Base-by-base conservation (phyloP, 1,140 invertebrate genomes). In the Brachionus rubens region DNA sequence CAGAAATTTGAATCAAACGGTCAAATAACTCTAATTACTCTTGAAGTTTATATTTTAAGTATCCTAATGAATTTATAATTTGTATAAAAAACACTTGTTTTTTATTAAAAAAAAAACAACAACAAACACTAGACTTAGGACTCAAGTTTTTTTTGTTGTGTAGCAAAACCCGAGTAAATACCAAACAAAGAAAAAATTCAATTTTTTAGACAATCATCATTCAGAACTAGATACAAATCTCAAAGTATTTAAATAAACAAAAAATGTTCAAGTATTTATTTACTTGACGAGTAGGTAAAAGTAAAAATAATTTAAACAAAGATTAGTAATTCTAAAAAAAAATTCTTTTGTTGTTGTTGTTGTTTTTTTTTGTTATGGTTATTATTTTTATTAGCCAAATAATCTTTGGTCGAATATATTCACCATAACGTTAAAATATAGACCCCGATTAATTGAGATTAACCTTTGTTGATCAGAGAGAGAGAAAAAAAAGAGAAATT, bases 231-330 rank as follows among this genome's bases (percentile, higher is more conserved):
- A 28, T 36, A 14, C 33, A 59, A 28, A 33, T 59, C 28, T 36
- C 54, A 33, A 40, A 59, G 16, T 59, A 40, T 16, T 16, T 33
- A 16, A 36, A 59, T 19, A 59, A 59, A 59, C 54, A 59, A 59
- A 59, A 59, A 59, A 59, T 59, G 54, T 59, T 59, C 36, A 59
- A 59, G 54, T 59, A 59, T 59, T 59, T 59, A 59, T 59, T 59
- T 59, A 59, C 36, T 59, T 59, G 54, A 59, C 28, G n/a, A 59
- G 36, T 36, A 36, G 30, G 16, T 28, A 59, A 36, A 36, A 59
- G 16, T 28, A 59, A 36, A 36, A 59, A 6, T 36, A 33, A 41
- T 59, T 59, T 52, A 36, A 36, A 36, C 30, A 7, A 59, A 59
- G 54, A 59, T 59, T 59, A 50, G 33, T 54, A 59, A 19, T 36